A percentile compares a stretch with the other conserved stretches of the same genome.
Evolutionary conservation across 2,113 vertebrate genomes (phyloP).

Genomic region (Carollia perspicillata): DNA sequence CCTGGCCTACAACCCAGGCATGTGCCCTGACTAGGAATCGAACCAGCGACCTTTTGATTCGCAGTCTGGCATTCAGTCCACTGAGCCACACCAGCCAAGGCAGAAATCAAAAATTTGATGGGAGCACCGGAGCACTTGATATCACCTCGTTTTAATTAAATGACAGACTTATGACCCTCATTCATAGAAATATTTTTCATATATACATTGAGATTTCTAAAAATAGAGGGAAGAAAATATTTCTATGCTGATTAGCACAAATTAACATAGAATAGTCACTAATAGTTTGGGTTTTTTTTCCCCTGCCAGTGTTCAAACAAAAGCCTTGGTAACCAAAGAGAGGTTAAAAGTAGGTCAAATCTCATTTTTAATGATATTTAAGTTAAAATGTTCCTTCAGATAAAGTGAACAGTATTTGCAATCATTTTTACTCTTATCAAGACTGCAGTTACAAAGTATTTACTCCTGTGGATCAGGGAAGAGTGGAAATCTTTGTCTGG

Average conservation of each 20-base stretch:
- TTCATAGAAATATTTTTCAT: not conserved
- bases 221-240: not conserved
- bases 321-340: constrained; percentile 31
- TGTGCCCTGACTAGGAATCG: too few species aligned
- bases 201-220: not conserved
- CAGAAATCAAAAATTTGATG: not conserved
- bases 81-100: too few species aligned
- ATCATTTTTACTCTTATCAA: not conserved
- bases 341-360: constrained; percentile 31
- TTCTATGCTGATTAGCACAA: not conserved
- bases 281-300: not conserved
- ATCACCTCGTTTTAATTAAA: constrained; percentile 13
- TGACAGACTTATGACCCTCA: not conserved
- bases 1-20: too few species aligned
- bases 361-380: constrained; percentile 34
- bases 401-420: not conserved
- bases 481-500: not conserved
- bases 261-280: not conserved
- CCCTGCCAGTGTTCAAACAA: constrained; percentile 36
- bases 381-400: not conserved
- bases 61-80: too few species aligned
- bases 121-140: not conserved
- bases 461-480: not conserved
- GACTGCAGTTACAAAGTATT: not conserved
- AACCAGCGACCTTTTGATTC: too few species aligned